Conservation (phyloP, 2,797 vertebrate genomes). For the Craterocephalus amniculus region DNA sequence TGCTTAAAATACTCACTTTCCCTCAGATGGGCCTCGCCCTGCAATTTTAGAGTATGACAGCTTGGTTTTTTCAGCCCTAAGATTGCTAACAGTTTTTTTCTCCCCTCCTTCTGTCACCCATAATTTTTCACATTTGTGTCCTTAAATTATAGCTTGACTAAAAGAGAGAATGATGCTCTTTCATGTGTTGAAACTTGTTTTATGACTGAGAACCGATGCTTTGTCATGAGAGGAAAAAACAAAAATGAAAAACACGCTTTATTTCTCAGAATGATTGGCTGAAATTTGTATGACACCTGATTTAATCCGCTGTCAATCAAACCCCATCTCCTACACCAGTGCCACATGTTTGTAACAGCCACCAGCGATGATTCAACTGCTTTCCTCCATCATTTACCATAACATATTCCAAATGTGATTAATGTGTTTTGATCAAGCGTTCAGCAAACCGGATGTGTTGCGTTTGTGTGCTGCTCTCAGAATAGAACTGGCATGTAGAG, state of each 20-base stretch:
- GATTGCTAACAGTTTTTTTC: constrained; percentile 34
- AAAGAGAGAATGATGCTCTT: neutral
- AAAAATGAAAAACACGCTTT: neutral
- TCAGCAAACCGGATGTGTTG: constrained; percentile 37
- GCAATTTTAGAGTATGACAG: constrained; percentile 62
- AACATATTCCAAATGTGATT: constrained; percentile 51
- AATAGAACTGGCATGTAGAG: constrained; percentile 49
- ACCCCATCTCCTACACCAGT: constrained; percentile 19
- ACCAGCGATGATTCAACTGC: constrained; percentile 54
- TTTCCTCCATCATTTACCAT: constrained; percentile 41
- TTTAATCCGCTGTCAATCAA: constrained; percentile 58
- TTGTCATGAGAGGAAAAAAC: constrained; percentile 30
- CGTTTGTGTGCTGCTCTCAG: constrained; percentile 27
- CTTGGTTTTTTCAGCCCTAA: constrained; percentile 53
- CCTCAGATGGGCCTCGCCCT: constrained; percentile 66
- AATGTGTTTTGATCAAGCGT: constrained; percentile 61
- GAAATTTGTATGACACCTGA: constrained; percentile 58
- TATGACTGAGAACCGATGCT: constrained; percentile 7
- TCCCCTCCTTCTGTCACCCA: constrained; percentile 26
- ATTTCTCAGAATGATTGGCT: constrained; percentile 26
- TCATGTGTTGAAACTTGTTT: constrained; percentile 8
- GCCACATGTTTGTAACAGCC: constrained; percentile 28
- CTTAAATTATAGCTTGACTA: neutral
- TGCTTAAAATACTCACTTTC: constrained; percentile 57
- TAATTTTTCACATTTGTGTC: neutral